Conservation (phyloP, 2,888 invertebrate species). For the Xestia xanthographa region DNA sequence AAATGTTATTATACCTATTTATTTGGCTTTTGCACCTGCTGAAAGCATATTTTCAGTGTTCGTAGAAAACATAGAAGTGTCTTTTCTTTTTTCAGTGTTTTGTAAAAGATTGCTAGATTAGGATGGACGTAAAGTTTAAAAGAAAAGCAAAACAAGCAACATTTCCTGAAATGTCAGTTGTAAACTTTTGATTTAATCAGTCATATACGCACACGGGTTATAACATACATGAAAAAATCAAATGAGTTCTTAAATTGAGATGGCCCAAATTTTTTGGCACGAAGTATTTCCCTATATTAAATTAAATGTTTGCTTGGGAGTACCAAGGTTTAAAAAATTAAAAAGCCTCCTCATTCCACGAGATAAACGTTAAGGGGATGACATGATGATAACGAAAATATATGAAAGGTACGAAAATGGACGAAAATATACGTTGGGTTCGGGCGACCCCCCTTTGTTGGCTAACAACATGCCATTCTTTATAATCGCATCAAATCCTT, state of each 20-base stretch:
- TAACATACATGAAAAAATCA: neutral
- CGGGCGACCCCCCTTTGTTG: conserved; percentile 29
- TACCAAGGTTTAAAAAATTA: conserved; percentile 24
- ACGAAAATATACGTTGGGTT: conserved; percentile 9
- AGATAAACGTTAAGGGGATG: conserved; percentile 31
- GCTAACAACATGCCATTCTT: conserved; percentile 56
- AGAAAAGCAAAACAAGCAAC: neutral
- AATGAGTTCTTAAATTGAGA: neutral
- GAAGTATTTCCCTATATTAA: conserved; percentile 23
- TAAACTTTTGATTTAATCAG: neutral
- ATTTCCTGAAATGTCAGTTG: neutral
- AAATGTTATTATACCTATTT: conserved; percentile 51
- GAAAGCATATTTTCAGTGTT: conserved; percentile 6
- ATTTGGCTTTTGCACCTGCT: conserved; percentile 37
- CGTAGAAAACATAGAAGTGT: neutral
- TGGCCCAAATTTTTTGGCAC: neutral
- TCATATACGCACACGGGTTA: neutral
- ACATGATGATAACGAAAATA: conserved; percentile 44
- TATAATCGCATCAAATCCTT: conserved; percentile 72
- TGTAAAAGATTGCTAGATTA: neutral
- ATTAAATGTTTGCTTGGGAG: conserved; percentile 13
- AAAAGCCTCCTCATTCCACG: conserved; percentile 37
- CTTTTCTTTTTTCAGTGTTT: neutral
- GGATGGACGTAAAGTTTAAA: neutral
- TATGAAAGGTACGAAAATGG: conserved; percentile 15